phyloP scores from a whole-genome alignment of 1,140 invertebrate genomes.

The Prorops nasuta region DNA sequence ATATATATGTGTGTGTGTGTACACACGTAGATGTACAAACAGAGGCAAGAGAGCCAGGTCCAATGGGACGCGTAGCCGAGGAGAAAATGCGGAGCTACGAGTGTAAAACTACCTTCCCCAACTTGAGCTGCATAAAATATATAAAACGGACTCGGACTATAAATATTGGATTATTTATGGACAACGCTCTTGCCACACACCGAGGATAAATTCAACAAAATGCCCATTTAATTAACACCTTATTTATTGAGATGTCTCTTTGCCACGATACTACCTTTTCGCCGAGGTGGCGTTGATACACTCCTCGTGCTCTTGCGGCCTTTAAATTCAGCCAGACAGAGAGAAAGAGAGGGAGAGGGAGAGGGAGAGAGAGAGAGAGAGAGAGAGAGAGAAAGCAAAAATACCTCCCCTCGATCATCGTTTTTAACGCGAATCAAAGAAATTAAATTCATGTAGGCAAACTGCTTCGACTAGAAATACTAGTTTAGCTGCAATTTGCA shows the following conservation, averaged over 20 bases:
- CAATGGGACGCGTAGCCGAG: too few relatives aligned
- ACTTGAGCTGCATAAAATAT: slow-evolving; percentile 18
- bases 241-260: slow-evolving; percentile 56
- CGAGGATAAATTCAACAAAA: slow-evolving; percentile 52
- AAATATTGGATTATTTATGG: slow-evolving; percentile 54
- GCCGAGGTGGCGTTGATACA: neutral
- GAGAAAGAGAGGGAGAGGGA: neutral
- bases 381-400: neutral
- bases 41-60: too few relatives aligned
- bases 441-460: too few relatives aligned
- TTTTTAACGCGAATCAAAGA: too few relatives aligned
- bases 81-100: too few relatives aligned
- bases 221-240: slow-evolving; percentile 56
- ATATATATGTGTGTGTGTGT: too few relatives aligned
- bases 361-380: neutral
- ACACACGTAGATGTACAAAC: too few relatives aligned
- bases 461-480: too few relatives aligned
- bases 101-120: too few relatives aligned
- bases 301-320: neutral
- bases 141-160: slow-evolving; percentile 31
- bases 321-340: slow-evolving; percentile 1
- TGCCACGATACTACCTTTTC: neutral
- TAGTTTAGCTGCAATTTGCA: too few relatives aligned
- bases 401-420: too few relatives aligned
- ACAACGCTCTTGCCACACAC: slow-evolving; percentile 28